Base-by-base conservation (phyloP, 2,888 invertebrate genomes). In the Apotomis turbidana region DNA sequence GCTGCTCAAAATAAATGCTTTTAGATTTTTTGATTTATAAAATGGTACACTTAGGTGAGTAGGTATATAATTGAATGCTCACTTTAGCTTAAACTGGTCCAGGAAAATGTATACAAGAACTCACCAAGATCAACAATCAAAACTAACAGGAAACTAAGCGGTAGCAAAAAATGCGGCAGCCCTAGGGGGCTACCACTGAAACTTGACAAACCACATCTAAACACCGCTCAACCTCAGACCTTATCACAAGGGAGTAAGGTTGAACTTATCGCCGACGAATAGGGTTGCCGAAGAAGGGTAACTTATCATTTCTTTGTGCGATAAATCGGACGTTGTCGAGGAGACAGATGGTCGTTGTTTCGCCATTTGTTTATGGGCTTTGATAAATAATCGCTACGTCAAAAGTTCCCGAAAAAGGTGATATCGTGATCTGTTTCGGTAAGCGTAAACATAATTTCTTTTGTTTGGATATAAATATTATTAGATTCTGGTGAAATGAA, bases 301-400 rank as follows among this genome's bases (percentile, higher is more conserved):
- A 71, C 71, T 71, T 71, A 71, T 71, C 71, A 71, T 71, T 61
- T 66, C 46, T 70, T 44, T 44, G 71, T 38, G 71, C 71, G 71
- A 71, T 71, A 71, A 71, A 67, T 71, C 67, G 67, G 71, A 71
- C 67, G 71, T 62, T 71, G 61, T 63, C 70, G 70, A 63, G 62
- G 71, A 57, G 71, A 71, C 71, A 71, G 71, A 71, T 71, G 71
- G 61, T 49, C 70, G 57, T 67, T 70, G 71, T 71, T 68, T 71
- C 44, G 61, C 67, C 44, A 71, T 71, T 71, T 71, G 71, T 71
- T 71, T 71, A 71, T 71, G 67, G 57, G 49, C 15, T 38, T 61
- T 71, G 71, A 71, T 71, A 71, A 71, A 71, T 71, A 71, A 71
- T 68, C 67, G 67, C 71, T 27, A 57, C 36, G 71, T 71, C 71